Percentiles rank a stretch among this genome's conserved stretches.
Evolutionary conservation across 2,113 vertebrate genomes (phyloP).

Genomic region (Promerops cafer): DNA sequence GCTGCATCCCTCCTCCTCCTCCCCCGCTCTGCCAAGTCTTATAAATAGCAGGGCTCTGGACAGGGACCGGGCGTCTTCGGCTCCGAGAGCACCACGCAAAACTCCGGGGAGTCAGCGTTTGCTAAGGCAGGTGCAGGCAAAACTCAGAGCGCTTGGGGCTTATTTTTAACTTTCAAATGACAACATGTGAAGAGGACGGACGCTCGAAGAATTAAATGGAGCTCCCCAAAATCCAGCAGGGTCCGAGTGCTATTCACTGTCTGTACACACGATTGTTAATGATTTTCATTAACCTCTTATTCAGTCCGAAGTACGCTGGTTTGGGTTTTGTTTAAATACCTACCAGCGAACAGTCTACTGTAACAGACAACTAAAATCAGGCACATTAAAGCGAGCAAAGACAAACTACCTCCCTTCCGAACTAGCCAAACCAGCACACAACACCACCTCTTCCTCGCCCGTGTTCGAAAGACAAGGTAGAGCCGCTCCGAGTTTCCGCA

Average conservation of each 20-base stretch:
- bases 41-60: slow-evolving; percentile 15
- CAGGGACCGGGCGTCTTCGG: not conserved
- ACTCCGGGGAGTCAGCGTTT: not conserved
- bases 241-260: not conserved
- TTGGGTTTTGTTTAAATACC: not conserved
- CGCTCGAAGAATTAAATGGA: not conserved
- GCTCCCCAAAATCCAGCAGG: not conserved
- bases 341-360: not conserved
- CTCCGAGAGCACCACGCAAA: not conserved
- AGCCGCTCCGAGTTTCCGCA: not conserved
- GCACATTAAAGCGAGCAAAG: not conserved
- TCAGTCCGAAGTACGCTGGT: not conserved
- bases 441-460: not conserved
- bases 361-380: not conserved
- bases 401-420: not conserved
- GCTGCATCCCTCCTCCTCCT: slow-evolving; percentile 19
- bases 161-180: not conserved
- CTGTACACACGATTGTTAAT: not conserved
- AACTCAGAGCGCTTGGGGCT: not conserved
- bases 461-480: not conserved
- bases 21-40: not conserved
- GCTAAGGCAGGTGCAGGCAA: not conserved
- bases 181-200: not conserved
- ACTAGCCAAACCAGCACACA: not conserved
- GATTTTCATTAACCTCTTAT: not conserved